Evolutionary conservation across 2,113 vertebrate species (phyloP).

Genomic region (Colius striatus): DNA sequence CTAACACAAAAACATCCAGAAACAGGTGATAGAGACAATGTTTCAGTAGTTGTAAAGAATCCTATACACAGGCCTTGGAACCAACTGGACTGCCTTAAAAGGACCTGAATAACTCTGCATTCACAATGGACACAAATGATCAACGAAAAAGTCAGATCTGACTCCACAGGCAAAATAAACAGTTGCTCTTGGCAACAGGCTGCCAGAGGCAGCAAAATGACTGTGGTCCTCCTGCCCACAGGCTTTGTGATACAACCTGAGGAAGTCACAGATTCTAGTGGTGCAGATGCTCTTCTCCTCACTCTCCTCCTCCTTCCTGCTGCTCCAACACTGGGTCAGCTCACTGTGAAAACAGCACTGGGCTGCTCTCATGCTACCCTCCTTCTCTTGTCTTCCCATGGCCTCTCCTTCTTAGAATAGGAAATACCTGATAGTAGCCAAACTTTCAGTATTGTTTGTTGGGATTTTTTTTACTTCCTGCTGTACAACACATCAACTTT

Average conservation of each 20-base stretch:
- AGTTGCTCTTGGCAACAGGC: background rate
- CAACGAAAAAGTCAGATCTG: fast-evolving
- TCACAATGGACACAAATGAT: background rate
- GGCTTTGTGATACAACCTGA: fast-evolving
- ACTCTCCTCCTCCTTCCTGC: background rate
- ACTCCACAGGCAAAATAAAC: background rate
- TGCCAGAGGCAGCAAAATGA: background rate
- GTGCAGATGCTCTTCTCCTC: no score
- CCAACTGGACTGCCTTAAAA: background rate
- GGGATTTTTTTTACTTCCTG: background rate
- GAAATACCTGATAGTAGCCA: background rate
- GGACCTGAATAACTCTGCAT: fast-evolving
- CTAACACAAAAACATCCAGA: background rate
- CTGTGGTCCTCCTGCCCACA: background rate
- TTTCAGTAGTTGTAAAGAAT: background rate
- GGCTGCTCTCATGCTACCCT: background rate
- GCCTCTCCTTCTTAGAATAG: background rate
- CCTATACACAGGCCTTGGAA: background rate
- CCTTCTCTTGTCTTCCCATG: background rate
- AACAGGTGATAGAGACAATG: background rate
- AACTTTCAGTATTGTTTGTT: background rate
- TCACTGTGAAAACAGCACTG: background rate
- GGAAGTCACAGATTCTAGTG: fast-evolving
- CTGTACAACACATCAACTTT: background rate
- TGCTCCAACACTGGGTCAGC: background rate